Evolutionary conservation across 37 sponge, comb jelly and placozoan genomes (phyloP), one percentile per base, ranked within the genome.

Genomic region (Mnemiopsis leidyi): DNA sequence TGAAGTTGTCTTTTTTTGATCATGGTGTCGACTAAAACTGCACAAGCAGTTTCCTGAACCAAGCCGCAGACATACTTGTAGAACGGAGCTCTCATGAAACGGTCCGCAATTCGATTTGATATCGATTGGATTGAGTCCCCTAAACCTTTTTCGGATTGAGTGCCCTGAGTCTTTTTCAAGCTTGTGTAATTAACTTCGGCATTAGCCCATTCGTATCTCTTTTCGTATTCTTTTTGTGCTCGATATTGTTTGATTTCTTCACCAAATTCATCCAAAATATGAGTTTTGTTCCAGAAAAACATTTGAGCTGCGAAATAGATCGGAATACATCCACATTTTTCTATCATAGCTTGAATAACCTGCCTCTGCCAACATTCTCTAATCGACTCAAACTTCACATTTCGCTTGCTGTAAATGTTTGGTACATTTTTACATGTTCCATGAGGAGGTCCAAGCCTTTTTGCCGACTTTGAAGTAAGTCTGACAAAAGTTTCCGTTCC

Each of bases 401-500:
- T 71, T 5, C 30, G 30, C n/a, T 71, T 71, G 75, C 30, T 29
- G 75, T 71, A 71, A 29, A 28, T 28, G 30, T 28, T 71, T 5
- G 7, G 21, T 25, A 71, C 75, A 25, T 71, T 71, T 28, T 28
- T n/a, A 28, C 75, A 71, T 18, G 75, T 71, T 7, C 75, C 75
- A n/a, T 28, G 30, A 29, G 30, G 75, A 29, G 75, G 30, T 18
- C 75, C 75, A 13, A 71, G 20, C 75, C 75, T 13, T 28, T 29
- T n/a, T 23, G 75, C 75, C 7, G 25, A 29, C 30, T 71, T 71
- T 23, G 75, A 13, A 7, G 7, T 29, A 25, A 71, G 25, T 25
- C 20, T 71, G n/a, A 71, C 25, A 28, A 71, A 71, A 71, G 75
- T 71, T 28, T 71, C 75, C 20, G 75, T 71, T 18, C 75, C 75